A percentile compares a stretch with the other conserved stretches of the same genome.
Evolutionary conservation across 1,140 invertebrate species (phyloP).

Genomic region (Sarcophaga bullata): DNA sequence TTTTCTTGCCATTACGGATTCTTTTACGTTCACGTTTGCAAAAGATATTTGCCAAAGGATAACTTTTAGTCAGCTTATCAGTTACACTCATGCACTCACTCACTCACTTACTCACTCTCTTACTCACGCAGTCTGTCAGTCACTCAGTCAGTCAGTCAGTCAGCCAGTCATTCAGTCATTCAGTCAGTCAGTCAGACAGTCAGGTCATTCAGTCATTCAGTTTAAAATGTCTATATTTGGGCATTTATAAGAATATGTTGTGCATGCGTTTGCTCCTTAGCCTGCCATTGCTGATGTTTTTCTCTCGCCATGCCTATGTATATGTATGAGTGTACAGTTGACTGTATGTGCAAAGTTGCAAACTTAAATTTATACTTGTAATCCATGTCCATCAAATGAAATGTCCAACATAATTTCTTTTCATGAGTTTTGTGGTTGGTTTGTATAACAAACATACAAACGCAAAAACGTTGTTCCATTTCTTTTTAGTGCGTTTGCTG

Average conservation of each 20-base stretch:
- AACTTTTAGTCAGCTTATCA: constrained; percentile 18
- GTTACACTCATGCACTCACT: too few relatives aligned
- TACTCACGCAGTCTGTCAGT: too few relatives aligned
- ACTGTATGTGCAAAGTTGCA: constrained; percentile 16
- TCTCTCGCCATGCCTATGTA: neutral
- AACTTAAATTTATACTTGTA: constrained; percentile 39
- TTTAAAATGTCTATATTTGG: neutral
- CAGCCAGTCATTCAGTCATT: neutral
- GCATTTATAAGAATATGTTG: neutral
- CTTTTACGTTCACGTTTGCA: neutral
- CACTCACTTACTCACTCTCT: neutral
- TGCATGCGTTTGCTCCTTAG: neutral
- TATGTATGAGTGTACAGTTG: neutral
- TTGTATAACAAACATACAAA: neutral
- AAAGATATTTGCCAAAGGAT: constrained; percentile 31
- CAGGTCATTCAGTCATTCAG: neutral
- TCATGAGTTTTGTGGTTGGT: constrained; percentile 39
- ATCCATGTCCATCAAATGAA: constrained; percentile 40
- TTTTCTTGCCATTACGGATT: neutral
- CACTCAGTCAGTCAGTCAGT: neutral
- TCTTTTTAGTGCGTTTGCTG: constrained; percentile 26
- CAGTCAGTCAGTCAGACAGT: neutral
- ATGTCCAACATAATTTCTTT: constrained; percentile 41
- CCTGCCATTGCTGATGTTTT: neutral
- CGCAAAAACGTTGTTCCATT: neutral